Evolutionary conservation across 2,113 vertebrate genomes (phyloP).

Genomic region (Acrocephalus kingi): DNA sequence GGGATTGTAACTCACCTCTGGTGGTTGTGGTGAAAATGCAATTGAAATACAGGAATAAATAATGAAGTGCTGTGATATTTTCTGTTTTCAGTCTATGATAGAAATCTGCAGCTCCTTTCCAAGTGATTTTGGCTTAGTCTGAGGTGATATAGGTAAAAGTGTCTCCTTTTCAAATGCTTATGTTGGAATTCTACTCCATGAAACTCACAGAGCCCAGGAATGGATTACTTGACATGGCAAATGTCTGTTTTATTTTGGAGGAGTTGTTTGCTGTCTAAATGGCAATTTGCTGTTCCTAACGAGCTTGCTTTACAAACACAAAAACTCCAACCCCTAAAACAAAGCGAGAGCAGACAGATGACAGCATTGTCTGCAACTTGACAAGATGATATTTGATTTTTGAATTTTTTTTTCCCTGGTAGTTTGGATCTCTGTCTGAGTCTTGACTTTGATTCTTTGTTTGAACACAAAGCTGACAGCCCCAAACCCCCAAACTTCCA

Average conservation of each 20-base stretch:
- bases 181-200: background rate
- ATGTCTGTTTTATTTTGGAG: background rate
- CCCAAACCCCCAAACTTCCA: background rate
- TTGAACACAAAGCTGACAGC: background rate
- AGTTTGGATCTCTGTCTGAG: background rate
- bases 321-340: background rate
- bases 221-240: background rate
- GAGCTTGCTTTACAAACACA: background rate
- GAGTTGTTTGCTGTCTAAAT: background rate
- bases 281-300: background rate
- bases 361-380: background rate
- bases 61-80: background rate
- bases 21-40: background rate
- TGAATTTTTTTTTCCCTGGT: background rate
- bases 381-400: background rate
- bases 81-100: background rate
- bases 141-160: background rate
- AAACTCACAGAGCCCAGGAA: background rate
- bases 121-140: background rate
- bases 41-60: background rate
- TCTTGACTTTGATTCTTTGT: background rate
- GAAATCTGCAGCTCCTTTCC: background rate
- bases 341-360: background rate
- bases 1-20: background rate
- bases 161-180: background rate